These are phyloP conservation scores for Carpatolechia fugitivella DNA, from an alignment of 2,888 invertebrate genomes.

Conservation along the genomic window DNA sequence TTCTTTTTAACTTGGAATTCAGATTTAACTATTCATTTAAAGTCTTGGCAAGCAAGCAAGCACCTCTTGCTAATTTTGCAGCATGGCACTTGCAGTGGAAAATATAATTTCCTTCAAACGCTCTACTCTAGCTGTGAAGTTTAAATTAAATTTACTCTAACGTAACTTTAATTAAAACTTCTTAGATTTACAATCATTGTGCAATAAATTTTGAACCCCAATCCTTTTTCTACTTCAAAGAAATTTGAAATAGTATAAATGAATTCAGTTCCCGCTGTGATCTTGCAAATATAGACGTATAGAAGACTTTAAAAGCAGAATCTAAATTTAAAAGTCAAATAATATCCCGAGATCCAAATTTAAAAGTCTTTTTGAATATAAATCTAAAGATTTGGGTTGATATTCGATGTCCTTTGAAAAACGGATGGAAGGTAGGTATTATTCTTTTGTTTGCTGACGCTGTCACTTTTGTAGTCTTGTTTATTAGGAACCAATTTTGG, in stretches of 20 bases:
- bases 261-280: not conserved
- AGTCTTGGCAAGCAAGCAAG: not conserved
- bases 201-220: not conserved
- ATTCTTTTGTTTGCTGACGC: not conserved
- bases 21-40: not conserved
- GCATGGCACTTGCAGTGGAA: not conserved
- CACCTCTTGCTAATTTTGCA: not conserved
- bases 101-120: not conserved
- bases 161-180: slow-evolving; percentile 11
- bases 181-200: not conserved
- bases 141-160: not conserved
- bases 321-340: slow-evolving; percentile 51
- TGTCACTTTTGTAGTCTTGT: not conserved
- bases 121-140: not conserved
- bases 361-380: slow-evolving; percentile 18
- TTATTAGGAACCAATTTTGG: not conserved
- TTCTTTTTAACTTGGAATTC: not conserved
- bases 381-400: slow-evolving; percentile 3
- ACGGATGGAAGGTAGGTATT: not conserved
- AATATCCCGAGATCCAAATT: slow-evolving; percentile 27
- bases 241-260: slow-evolving; percentile 2
- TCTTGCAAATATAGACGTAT: not conserved
- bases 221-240: not conserved
- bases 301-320: slow-evolving; percentile 37
- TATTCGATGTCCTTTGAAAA: slow-evolving; percentile 9